These are phyloP conservation scores for Willowsia nigromaculata DNA, from an alignment of 2,888 invertebrate species.

Conservation along the genomic window DNA sequence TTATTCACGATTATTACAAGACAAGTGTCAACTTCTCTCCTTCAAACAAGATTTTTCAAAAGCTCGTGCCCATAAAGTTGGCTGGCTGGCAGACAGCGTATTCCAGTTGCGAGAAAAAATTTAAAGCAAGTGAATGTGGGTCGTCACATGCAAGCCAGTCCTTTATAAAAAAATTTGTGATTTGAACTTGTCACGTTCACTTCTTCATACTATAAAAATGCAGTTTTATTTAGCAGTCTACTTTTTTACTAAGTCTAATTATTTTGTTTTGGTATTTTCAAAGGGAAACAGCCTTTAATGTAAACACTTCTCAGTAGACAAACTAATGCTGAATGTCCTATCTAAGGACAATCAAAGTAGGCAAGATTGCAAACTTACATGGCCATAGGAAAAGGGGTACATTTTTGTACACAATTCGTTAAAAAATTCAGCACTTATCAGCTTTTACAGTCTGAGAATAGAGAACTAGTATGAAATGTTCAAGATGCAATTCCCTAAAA, in stretches of 20 bases:
- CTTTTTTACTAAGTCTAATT: neutral
- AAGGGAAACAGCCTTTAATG: neutral
- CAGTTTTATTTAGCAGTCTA: neutral
- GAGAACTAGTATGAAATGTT: too few relatives aligned
- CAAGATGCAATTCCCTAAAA: neutral
- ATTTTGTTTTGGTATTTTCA: neutral
- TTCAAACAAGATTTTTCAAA: neutral
- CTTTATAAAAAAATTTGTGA: neutral
- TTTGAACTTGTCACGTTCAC: neutral
- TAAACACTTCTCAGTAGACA: too few relatives aligned
- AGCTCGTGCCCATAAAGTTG: neutral
- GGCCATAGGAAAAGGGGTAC: neutral
- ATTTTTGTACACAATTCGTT: neutral
- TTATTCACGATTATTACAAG: too few relatives aligned
- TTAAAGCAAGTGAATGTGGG: slow-evolving; percentile 1
- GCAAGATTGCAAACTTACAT: too few relatives aligned
- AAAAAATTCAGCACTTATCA: too few relatives aligned
- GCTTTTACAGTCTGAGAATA: too few relatives aligned
- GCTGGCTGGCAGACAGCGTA: neutral
- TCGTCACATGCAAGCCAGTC: neutral
- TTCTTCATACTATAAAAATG: neutral
- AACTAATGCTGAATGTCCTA: too few relatives aligned
- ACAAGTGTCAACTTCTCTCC: neutral
- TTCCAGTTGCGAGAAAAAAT: slow-evolving; percentile 9
- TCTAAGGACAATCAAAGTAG: too few relatives aligned